Evolutionary conservation across 2,888 invertebrate species (phyloP).

Genomic region (Leuctra nigra): DNA sequence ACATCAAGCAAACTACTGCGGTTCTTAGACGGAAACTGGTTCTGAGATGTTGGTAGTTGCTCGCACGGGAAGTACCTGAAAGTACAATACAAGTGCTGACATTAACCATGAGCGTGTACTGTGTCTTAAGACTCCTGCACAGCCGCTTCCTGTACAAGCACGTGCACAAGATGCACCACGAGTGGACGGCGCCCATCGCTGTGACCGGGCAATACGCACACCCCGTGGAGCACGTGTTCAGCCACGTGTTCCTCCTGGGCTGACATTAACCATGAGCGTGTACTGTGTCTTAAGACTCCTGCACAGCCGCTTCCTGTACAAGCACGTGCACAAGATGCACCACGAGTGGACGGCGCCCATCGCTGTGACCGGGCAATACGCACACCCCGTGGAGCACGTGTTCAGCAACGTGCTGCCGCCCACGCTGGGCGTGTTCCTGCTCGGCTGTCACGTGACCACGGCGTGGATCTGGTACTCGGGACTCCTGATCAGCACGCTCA

Average conservation of each 20-base stretch:
- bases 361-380: constrained; percentile 42
- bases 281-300: constrained; percentile 37
- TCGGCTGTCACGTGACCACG: constrained; percentile 37
- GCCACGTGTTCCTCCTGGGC: too few species aligned
- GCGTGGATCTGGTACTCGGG: constrained; percentile 41
- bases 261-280: neutral
- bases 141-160: constrained; percentile 43
- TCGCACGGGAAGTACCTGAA: too few species aligned
- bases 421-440: constrained; percentile 37
- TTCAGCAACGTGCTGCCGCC: constrained; percentile 44
- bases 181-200: constrained; percentile 48
- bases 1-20: too few species aligned
- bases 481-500: constrained; percentile 42
- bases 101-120: too few species aligned
- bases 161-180: constrained; percentile 48
- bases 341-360: constrained; percentile 50
- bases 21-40: too few species aligned
- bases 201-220: constrained; percentile 43
- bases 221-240: constrained; percentile 44
- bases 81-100: too few species aligned
- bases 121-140: constrained; percentile 46
- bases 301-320: constrained; percentile 44
- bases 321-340: constrained; percentile 46
- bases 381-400: constrained; percentile 45
- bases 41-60: too few species aligned